A percentile compares a stretch with the other conserved stretches of the same genome.
Conservation (phyloP, 2,797 vertebrate species). For the Girardinus metallicus region DNA sequence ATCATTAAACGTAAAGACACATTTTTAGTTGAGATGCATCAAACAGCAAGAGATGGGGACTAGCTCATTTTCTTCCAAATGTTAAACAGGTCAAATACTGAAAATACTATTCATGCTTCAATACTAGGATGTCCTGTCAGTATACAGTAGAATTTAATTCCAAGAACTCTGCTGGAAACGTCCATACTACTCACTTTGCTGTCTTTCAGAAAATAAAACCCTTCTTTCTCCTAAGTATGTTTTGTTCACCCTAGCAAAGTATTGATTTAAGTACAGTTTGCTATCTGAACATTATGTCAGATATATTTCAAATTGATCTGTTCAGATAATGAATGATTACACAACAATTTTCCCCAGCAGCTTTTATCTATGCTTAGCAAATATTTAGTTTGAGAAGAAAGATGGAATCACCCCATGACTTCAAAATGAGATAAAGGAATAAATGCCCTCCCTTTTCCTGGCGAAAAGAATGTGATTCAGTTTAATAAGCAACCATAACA, state of each 20-base stretch:
- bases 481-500: slow-evolving; percentile 85
- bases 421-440: slow-evolving; percentile 74
- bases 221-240: slow-evolving; percentile 40
- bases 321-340: slow-evolving; percentile 66
- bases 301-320: slow-evolving; percentile 56
- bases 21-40: not conserved
- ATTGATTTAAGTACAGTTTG: slow-evolving; percentile 43
- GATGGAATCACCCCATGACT: slow-evolving; percentile 31
- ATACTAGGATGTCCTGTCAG: not conserved
- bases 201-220: slow-evolving; percentile 12
- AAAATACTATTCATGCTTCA: not conserved
- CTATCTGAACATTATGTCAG: slow-evolving; percentile 34
- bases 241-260: slow-evolving; percentile 67
- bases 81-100: not conserved
- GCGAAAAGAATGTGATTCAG: slow-evolving; percentile 83
- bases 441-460: slow-evolving; percentile 42
- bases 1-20: not conserved
- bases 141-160: not conserved
- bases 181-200: not conserved
- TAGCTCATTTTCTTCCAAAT: not conserved
- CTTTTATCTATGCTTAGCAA: slow-evolving; percentile 71
- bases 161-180: not conserved
- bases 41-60: not conserved
- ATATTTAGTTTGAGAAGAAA: slow-evolving; percentile 76
- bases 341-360: slow-evolving; percentile 50